A percentile compares a stretch with the other conserved stretches of the same genome.
phyloP scores from a whole-genome alignment of 2,113 vertebrate genomes.

The Anhinga anhinga region DNA sequence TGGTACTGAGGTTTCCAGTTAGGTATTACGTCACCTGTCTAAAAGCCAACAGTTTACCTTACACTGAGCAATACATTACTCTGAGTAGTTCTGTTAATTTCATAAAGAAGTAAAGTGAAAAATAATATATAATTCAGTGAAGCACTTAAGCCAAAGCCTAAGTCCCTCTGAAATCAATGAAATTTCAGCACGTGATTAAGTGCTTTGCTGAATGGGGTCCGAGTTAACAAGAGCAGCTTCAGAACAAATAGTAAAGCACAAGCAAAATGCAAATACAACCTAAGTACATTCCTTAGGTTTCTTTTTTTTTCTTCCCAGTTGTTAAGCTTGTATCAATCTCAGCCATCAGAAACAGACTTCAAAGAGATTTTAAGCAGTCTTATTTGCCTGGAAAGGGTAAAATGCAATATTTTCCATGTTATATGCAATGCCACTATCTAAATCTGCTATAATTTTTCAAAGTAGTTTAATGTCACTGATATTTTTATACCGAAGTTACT shows the following conservation, averaged over 20 bases:
- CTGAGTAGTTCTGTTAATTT: neutral
- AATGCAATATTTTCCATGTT: neutral
- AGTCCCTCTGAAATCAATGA: slow-evolving; percentile 1
- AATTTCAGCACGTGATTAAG: neutral
- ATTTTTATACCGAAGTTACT: neutral
- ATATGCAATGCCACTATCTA: neutral
- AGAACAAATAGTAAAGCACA: neutral
- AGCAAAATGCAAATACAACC: neutral
- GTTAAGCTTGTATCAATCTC: neutral
- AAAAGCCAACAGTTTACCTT: neutral
- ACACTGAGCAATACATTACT: neutral
- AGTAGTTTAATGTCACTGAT: neutral
- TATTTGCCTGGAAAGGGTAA: neutral
- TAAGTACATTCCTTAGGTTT: neutral
- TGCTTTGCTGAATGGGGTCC: neutral
- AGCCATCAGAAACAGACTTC: slow-evolving; percentile 8
- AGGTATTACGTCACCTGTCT: neutral
- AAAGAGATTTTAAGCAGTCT: neutral
- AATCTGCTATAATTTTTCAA: neutral
- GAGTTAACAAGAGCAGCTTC: neutral
- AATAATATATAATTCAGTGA: neutral
- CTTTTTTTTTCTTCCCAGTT: neutral
- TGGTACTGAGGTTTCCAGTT: neutral
- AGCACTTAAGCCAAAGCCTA: neutral
- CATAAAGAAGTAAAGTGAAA: neutral